phyloP scores from a whole-genome alignment of 2,113 vertebrate species.

The Epinephelus moara region DNA sequence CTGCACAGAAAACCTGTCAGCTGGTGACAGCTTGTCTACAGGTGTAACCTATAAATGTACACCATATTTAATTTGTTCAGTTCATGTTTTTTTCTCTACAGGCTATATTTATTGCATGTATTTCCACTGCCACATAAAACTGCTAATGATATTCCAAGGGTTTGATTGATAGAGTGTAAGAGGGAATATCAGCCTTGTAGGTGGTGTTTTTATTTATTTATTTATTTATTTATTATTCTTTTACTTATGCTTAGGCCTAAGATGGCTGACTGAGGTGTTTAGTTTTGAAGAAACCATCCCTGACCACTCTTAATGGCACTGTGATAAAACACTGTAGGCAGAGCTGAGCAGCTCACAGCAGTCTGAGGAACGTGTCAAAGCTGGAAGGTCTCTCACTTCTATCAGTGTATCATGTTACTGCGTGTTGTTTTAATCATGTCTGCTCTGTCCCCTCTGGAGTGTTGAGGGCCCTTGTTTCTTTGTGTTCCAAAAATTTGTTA shows the following conservation, averaged over 20 bases:
- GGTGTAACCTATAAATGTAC: constrained; percentile 4
- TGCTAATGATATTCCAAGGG: constrained; percentile 3
- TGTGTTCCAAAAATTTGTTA: constrained; percentile 9
- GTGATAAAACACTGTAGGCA: background rate
- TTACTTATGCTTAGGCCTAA: background rate
- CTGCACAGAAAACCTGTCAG: constrained; percentile 17
- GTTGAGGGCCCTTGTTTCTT: background rate
- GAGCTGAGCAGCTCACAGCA: background rate
- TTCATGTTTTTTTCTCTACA: background rate
- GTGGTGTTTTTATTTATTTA: background rate
- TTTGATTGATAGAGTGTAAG: constrained; percentile 25
- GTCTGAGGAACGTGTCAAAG: background rate
- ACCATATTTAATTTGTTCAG: constrained; percentile 1
- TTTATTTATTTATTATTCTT: too few species aligned
- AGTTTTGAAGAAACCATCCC: background rate
- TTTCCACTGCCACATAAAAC: constrained; percentile 1
- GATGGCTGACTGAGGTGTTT: background rate
- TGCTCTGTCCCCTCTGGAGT: constrained; percentile 2
- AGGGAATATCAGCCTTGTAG: constrained; percentile 9
- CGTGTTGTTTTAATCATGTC: constrained; percentile 1
- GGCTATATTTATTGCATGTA: constrained; percentile 12
- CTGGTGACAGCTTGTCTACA: constrained; percentile 24
- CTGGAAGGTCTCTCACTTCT: background rate
- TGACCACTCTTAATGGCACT: background rate
- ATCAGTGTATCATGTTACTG: background rate